phyloP scores from a whole-genome alignment of 2,113 vertebrate genomes.

The Guaruba guarouba region DNA sequence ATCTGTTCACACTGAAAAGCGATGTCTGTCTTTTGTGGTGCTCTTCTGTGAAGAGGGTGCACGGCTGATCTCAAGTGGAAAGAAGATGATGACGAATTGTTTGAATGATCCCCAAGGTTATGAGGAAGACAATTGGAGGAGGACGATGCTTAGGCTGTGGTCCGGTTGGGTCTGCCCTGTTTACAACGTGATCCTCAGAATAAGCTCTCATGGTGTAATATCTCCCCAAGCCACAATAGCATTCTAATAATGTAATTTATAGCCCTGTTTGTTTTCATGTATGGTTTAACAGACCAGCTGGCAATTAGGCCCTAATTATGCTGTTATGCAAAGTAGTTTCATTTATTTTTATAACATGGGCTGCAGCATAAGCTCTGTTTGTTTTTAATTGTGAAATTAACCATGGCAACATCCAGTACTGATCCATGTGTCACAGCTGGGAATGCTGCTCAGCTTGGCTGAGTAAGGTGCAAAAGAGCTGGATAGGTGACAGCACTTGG shows the following conservation, averaged over 20 bases:
- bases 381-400: slow-evolving; percentile 41
- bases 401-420: slow-evolving; percentile 3
- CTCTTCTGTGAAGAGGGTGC: background rate
- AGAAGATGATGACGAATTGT: background rate
- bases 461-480: background rate
- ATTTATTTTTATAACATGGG: slow-evolving; percentile 44
- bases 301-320: slow-evolving; percentile 52
- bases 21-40: background rate
- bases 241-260: slow-evolving; percentile 51
- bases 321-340: slow-evolving; percentile 60
- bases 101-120: background rate
- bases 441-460: slow-evolving; percentile 2
- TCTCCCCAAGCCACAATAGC: slow-evolving; percentile 45
- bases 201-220: background rate
- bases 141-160: background rate
- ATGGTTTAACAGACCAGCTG: slow-evolving; percentile 49
- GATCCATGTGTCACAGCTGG: slow-evolving; percentile 41
- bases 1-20: background rate
- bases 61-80: background rate
- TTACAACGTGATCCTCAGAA: background rate
- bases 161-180: background rate
- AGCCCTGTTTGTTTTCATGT: slow-evolving; percentile 57
- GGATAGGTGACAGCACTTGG: background rate
- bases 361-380: slow-evolving; percentile 20
- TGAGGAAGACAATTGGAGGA: background rate